A percentile compares a stretch with the other conserved stretches of the same genome.
Conservation (phyloP, 2,888 invertebrate species). For the Lumbricus terrestris region DNA sequence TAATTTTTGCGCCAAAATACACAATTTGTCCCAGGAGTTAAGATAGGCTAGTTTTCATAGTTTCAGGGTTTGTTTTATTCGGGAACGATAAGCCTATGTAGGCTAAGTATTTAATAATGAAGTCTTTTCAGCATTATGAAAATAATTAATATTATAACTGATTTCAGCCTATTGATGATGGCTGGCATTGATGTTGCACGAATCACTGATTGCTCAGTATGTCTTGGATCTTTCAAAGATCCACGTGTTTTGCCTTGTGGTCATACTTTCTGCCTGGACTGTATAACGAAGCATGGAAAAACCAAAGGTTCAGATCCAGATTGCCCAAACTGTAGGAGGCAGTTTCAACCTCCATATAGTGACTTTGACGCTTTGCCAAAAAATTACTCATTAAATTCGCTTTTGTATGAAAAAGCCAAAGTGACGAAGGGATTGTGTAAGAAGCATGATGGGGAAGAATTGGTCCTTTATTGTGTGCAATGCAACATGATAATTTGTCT, state of each 20-base stretch:
- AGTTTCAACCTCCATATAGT: background rate
- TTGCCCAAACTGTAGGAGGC: background rate
- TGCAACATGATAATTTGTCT: background rate
- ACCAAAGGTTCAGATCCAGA: background rate
- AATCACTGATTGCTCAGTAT: background rate
- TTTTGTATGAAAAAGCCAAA: background rate
- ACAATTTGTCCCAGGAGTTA: too few relatives aligned
- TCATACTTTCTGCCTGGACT: constrained; percentile 3
- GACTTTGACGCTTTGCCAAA: background rate
- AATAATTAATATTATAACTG: too few relatives aligned
- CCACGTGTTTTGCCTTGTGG: background rate
- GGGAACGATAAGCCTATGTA: too few relatives aligned
- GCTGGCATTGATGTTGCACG: background rate
- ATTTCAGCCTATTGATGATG: too few relatives aligned
- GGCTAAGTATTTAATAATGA: too few relatives aligned
- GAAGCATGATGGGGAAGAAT: background rate
- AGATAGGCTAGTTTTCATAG: too few relatives aligned
- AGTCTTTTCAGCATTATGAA: too few relatives aligned
- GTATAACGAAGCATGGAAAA: background rate
- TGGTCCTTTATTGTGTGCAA: background rate
- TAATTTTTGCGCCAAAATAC: too few relatives aligned
- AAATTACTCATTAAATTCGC: background rate
- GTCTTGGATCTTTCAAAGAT: background rate
- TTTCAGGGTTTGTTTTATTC: too few relatives aligned
- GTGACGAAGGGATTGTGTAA: background rate